Conservation (phyloP, 2,797 vertebrate species). For the Moxostoma hubbsi region DNA sequence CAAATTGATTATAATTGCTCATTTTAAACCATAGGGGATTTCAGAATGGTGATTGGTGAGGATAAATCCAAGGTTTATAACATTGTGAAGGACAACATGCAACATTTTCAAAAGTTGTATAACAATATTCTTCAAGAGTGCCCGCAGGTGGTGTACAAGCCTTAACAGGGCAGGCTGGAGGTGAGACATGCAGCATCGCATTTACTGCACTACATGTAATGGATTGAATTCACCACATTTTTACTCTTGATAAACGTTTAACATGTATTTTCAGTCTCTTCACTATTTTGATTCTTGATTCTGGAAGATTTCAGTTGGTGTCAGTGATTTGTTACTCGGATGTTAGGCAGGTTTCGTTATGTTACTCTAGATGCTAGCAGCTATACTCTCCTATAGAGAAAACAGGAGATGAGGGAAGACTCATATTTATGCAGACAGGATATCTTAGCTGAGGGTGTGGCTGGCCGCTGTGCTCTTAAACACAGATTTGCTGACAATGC, state of each 20-base stretch:
- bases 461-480: background rate
- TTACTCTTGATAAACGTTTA: background rate
- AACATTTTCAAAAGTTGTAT: constrained; percentile 89
- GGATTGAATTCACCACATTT: background rate
- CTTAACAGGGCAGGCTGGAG: constrained; percentile 90
- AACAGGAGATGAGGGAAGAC: background rate
- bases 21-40: constrained; percentile 82
- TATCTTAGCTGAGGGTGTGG: background rate
- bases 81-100: constrained; percentile 88
- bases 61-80: constrained; percentile 91
- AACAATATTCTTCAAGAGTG: constrained; percentile 87
- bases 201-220: background rate
- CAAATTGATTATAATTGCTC: background rate
- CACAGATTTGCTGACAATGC: constrained; percentile 3
- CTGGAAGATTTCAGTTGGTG: background rate
- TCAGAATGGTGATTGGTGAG: constrained; percentile 95
- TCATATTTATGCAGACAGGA: background rate
- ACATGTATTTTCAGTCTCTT: background rate
- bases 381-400: background rate
- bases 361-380: background rate
- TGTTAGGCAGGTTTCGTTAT: background rate
- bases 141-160: constrained; percentile 91
- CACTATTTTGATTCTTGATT: background rate
- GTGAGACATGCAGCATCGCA: constrained; percentile 86
- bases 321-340: constrained; percentile 1